Evolutionary conservation across 2,888 invertebrate genomes (phyloP).

Genomic region (Lasioglossum zephyrum): DNA sequence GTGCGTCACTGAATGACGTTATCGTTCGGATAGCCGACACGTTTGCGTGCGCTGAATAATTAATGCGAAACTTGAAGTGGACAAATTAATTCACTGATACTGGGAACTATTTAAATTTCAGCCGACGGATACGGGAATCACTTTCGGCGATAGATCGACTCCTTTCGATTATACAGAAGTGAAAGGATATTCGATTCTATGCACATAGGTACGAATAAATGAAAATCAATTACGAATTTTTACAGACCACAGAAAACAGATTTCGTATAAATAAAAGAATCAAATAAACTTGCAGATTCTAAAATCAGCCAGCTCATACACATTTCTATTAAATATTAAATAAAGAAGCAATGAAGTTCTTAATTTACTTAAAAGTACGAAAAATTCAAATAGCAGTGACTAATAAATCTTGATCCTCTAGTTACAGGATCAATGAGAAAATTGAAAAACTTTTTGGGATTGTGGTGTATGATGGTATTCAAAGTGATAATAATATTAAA

Average conservation of each 20-base stretch:
- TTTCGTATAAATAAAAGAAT: neutral
- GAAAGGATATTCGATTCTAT: neutral
- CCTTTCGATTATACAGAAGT: neutral
- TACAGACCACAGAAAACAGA: no score
- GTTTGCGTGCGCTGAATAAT: constrained; percentile 31
- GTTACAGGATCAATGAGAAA: no score
- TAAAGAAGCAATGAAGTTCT: no score
- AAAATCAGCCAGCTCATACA: neutral
- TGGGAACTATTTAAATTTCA: neutral
- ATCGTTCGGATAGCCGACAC: constrained; percentile 30
- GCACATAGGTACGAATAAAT: neutral
- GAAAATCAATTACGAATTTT: no score
- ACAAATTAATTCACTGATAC: constrained; percentile 20
- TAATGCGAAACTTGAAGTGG: neutral
- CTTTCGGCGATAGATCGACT: neutral
- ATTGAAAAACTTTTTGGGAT: no score
- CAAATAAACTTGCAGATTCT: neutral
- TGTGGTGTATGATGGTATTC: no score
- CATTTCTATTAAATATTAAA: neutral
- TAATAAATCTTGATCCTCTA: neutral
- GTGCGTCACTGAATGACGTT: constrained; percentile 35
- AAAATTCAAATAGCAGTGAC: neutral
- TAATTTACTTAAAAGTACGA: no score
- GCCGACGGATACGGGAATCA: neutral
- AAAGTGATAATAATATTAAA: no score